Base-by-base conservation (phyloP, 1,140 invertebrate genomes). In the Drosophila aff. region DNA sequence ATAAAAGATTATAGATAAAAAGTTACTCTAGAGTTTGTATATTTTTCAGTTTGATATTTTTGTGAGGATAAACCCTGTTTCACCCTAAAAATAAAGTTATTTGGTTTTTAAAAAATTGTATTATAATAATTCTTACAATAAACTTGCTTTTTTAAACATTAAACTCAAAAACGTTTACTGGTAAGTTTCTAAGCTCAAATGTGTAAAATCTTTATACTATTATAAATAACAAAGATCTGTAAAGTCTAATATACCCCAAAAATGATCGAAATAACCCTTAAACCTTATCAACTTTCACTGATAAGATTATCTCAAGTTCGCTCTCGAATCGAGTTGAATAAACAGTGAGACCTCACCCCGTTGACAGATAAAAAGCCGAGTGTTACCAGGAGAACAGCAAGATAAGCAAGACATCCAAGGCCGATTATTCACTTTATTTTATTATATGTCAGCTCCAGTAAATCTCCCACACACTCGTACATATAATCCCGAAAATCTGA, bases 401-500 rank as follows among this genome's bases (percentile, higher is more conserved):
- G 44, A 73, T 73, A 73, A 73, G 46, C n/a, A 2, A 5, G n/a
- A 38, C 18, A 55, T 18, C 33, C 9, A 43, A 44, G 10, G 15
- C 36, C 18, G 13, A 49, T 66, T 84, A 38, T 69, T 61, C 80
- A 65, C 18, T 55, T 67, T 59, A 43, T 36, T 71, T 82, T 79
- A 76, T 72, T 58, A 73, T 84, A 91, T 53, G 91, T 82, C 52
- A 85, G 64, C 26, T 81, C 71, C 50, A 92, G 62, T 64, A 92
- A 72, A 76, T 92, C 91, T 5, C 78, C 77, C 15, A 91, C 55
- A 66, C 86, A 92, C 15, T 85, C 83, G 52, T 80, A 76, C 53
- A 92, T 82, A 69, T 89, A 89, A 23, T 59, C n/a, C 7, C 50
- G n/a, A 26, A 80, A 92, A 9, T 77, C 72, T 8, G 55, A 41